phyloP scores from a whole-genome alignment of 2,888 invertebrate species.

The Drosophila phalerata region DNA sequence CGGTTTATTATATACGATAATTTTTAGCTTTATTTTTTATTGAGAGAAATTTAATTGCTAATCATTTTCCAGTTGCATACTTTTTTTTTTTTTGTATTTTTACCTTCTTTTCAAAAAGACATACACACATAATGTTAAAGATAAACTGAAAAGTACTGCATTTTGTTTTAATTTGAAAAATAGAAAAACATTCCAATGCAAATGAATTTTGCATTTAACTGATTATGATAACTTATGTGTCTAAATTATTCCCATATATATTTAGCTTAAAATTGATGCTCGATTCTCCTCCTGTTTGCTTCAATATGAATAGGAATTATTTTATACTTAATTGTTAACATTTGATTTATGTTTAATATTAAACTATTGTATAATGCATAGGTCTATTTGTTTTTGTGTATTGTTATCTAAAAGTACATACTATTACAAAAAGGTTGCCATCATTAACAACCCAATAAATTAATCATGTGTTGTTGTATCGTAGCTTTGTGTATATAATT shows the following conservation, averaged over 20 bases:
- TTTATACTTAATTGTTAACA: slow-evolving; percentile 58
- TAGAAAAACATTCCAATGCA: slow-evolving; percentile 14
- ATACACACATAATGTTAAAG: slow-evolving; percentile 29
- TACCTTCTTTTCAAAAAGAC: slow-evolving; percentile 18
- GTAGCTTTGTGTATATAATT: slow-evolving; percentile 19
- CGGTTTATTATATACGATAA: slow-evolving; percentile 38
- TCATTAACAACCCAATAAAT: slow-evolving; percentile 36
- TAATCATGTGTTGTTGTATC: slow-evolving; percentile 28
- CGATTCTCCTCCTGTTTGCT: slow-evolving; percentile 23
- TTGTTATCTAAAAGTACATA: slow-evolving; percentile 22
- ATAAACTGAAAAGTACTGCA: slow-evolving; percentile 36
- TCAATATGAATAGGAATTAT: slow-evolving; percentile 50
- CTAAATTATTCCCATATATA: slow-evolving; percentile 35
- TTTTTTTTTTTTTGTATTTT: slow-evolving; percentile 2
- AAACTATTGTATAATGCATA: slow-evolving; percentile 55
- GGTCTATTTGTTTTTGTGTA: slow-evolving; percentile 41
- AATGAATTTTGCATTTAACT: slow-evolving; percentile 7
- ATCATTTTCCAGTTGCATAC: slow-evolving; percentile 35
- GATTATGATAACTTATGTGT: slow-evolving; percentile 31
- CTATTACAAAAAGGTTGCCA: slow-evolving; percentile 26
- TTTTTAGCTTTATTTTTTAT: slow-evolving; percentile 56
- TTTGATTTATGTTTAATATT: slow-evolving; percentile 53
- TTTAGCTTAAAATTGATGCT: slow-evolving; percentile 52
- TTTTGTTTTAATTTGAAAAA: slow-evolving; percentile 9
- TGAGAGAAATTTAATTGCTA: slow-evolving; percentile 38